A percentile compares a stretch with the other conserved stretches of the same genome.
Evolutionary conservation across 2,113 vertebrate genomes (phyloP).

Genomic region (Irena cyanogastra): DNA sequence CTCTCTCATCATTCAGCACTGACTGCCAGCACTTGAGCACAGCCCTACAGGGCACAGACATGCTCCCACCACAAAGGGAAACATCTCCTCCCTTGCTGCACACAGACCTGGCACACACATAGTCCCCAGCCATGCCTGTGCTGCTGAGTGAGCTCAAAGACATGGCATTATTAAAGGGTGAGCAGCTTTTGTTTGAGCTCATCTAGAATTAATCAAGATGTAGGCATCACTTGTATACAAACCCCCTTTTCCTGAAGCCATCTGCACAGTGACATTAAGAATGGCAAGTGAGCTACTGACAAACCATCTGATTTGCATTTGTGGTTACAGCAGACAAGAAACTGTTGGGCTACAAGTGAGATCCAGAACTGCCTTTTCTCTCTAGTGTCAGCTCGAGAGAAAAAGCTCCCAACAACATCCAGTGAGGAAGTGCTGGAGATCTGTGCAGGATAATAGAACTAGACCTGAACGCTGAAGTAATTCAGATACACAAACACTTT

Average conservation of each 20-base stretch:
- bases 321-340: not conserved
- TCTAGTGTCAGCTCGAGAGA: not conserved
- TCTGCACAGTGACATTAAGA: slow-evolving; percentile 17
- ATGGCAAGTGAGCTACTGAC: not conserved
- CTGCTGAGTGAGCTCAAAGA: not conserved
- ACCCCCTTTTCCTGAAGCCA: not conserved
- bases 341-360: not conserved
- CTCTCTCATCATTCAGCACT: not conserved
- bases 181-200: slow-evolving; percentile 1
- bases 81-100: not conserved
- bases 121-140: not conserved
- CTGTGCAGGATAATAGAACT: not conserved
- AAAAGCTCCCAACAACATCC: not conserved
- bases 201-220: slow-evolving; percentile 7
- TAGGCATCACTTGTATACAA: not conserved
- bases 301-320: slow-evolving; percentile 35
- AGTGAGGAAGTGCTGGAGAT: not conserved
- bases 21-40: not conserved
- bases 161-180: not conserved
- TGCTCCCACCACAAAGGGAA: not conserved
- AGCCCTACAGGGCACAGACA: not conserved
- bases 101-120: not conserved
- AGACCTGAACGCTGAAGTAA: not conserved
- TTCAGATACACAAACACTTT: not conserved
- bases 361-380: not conserved